These are phyloP conservation scores for Halcyon senegalensis DNA, from an alignment of 2,113 vertebrate species.

Conservation along the genomic window DNA sequence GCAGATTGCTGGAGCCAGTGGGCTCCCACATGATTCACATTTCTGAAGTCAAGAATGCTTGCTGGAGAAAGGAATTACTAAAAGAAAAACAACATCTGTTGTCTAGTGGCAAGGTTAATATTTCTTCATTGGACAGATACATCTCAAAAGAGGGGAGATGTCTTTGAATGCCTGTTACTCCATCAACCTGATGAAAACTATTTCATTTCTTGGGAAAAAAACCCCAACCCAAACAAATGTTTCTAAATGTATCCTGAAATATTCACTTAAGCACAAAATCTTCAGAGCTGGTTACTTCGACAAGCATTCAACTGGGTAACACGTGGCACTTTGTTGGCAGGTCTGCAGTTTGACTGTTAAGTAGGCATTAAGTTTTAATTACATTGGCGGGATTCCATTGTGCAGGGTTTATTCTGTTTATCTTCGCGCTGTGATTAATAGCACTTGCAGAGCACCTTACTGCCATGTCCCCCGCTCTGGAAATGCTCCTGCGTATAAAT, in stretches of 20 bases:
- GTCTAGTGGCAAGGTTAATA: not conserved
- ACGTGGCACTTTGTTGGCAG: slow-evolving; percentile 49
- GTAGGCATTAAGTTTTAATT: slow-evolving; percentile 46
- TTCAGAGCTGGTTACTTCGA: not conserved
- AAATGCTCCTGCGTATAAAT: not conserved
- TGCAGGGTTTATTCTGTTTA: not conserved
- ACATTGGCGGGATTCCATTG: not conserved
- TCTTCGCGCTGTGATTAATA: not conserved
- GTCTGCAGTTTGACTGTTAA: slow-evolving; percentile 5
- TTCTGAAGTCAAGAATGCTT: not conserved
- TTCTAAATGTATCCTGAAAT: not conserved
- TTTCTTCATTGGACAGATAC: not conserved
- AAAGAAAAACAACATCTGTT: not conserved
- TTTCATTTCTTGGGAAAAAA: not conserved
- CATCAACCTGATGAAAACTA: not conserved
- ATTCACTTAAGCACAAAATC: not conserved
- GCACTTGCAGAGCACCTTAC: not conserved
- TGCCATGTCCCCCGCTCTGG: not conserved
- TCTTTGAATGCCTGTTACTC: not conserved
- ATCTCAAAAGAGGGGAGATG: not conserved
- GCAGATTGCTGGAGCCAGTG: not conserved
- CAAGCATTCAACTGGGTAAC: not conserved
- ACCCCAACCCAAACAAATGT: not conserved
- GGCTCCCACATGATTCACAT: not conserved
- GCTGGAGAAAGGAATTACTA: not conserved